phyloP scores from a whole-genome alignment of 2,113 vertebrate species.

The Butastur rufipennis region DNA sequence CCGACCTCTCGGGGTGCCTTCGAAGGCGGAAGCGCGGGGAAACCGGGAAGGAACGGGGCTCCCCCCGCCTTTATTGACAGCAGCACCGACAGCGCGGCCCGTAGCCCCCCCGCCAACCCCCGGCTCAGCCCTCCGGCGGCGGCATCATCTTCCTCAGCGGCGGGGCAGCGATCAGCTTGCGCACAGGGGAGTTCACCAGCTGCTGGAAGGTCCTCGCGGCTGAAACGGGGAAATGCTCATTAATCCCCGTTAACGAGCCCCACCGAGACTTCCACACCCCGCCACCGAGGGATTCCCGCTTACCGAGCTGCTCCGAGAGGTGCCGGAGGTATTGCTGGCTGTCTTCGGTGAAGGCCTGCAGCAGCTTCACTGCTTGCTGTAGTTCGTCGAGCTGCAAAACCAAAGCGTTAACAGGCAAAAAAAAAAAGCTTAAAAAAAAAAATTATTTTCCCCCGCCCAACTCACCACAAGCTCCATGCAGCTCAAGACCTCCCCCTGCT shows the following conservation, averaged over 20 bases:
- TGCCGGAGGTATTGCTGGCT: slow-evolving; percentile 33
- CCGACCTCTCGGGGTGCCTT: accelerated
- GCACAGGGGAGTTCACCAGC: slow-evolving; percentile 19
- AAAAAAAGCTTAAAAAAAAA: neutral
- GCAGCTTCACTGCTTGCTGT: slow-evolving; percentile 43
- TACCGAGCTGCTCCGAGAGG: slow-evolving; percentile 68
- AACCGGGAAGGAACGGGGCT: neutral
- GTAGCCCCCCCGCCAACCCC: too few species aligned
- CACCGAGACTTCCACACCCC: accelerated
- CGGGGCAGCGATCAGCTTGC: neutral
- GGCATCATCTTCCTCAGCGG: neutral
- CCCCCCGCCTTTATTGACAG: neutral
- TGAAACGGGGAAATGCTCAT: neutral
- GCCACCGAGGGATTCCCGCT: neutral
- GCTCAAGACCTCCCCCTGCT: slow-evolving; percentile 49
- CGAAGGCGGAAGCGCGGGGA: neutral
- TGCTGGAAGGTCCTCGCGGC: neutral
- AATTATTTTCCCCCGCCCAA: neutral
- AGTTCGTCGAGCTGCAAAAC: slow-evolving; percentile 65
- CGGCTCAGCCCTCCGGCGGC: neutral
- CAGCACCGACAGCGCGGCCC: neutral
- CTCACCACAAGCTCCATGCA: slow-evolving; percentile 70
- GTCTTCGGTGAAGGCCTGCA: slow-evolving; percentile 59
- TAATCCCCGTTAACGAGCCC: accelerated
- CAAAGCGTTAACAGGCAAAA: too few species aligned